Base-by-base conservation (phyloP, 2,113 vertebrate genomes). In the Anoura caudifer region DNA sequence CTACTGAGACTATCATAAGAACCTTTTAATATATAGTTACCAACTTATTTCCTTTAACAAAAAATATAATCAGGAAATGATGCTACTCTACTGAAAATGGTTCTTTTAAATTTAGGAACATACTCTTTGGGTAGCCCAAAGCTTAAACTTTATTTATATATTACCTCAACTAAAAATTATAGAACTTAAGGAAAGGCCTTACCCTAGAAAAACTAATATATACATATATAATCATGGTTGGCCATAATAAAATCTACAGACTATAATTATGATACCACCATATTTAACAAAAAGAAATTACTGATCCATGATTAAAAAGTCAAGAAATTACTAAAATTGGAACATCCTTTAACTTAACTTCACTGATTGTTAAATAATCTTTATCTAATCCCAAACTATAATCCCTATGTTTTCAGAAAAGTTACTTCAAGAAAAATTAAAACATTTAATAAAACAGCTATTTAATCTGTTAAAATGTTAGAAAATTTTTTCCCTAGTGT, bases 131-230 rank as follows among this genome's bases (percentile, higher is more conserved):
- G 87, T 22, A 89, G 84, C 79, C 82, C 94, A 84, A 13, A 92
- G 2, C 61, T 88, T 72, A 96, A 69, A 82, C 20, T 85, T 87
- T 76, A 22, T 72, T 87, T 76, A 22, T 59, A 41, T 3, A 92
- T 97, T 96, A 98, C 87, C 96, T 97, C 89, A 96, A 97, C 33
- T 56, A 77, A 96, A 97, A 95, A 97, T 92, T 52, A 92, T 83
- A 80, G 96, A 87, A 95, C 43, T 67, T 83, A 87, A 95, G 83
- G 41, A 73, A 96, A 91, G 52, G 36, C 20, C 69, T 89, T 84
- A 94, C 54, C 38, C 84, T 82, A 16, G 59, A 82, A 81, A 69
- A 87, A 88, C 50, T 12, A 72, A 31, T 2, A 47, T 41, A 67
- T 8, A 85, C 2, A 47, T 26, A 16, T 84, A 59, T 85, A 72